Base-by-base conservation (phyloP, 2,888 invertebrate species). In the Nasonia oneida region DNA sequence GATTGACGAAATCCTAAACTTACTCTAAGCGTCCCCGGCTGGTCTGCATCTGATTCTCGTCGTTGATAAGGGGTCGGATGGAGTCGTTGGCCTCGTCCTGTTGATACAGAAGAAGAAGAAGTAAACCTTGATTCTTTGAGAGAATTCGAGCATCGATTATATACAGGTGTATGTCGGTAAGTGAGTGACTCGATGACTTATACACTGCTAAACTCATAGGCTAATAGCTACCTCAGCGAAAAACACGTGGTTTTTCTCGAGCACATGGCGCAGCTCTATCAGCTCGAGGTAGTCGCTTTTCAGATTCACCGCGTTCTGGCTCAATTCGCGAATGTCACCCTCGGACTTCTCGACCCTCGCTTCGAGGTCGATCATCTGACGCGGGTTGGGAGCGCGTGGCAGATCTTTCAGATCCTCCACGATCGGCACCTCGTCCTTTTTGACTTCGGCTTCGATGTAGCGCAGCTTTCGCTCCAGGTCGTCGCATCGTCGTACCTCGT, bases 301-400 rank as follows among this genome's bases (percentile, higher is more conserved):
- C 90, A 99, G 93, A 91, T 97, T 98, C 86, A 98, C 97, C 12
- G 98, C 98, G 93, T 98, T 99, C 91, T 97, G 97, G 86, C 98
- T 98, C 88, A 99, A 95, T 94, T 99, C 99, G 82, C 97, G 95
- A 89, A 99, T 96, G 94, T 99, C 99, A 89, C 97, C 97, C 93
- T 99, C 99, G 33, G 98, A 97, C 94, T 98, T 98, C 94, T 99
- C 99, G 92, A 99, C 95, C 89, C 98, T 98, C 0, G 97, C 97
- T 95, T 98, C 98, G 89, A 98, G 95, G 93, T 98, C 98, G 90
- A 98, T 97, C 93, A 98, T 97, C 93, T 97, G 98, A 89, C 97
- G 95, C 0, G 97, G 96, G 91, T 96, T 96, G 0, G 97, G 97
- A 8, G 96, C 96, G 80, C 95, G 95, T 1, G 97, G 97, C 76